phyloP scores from a whole-genome alignment of 2,888 invertebrate genomes.

The Polyommatus iphigenia region DNA sequence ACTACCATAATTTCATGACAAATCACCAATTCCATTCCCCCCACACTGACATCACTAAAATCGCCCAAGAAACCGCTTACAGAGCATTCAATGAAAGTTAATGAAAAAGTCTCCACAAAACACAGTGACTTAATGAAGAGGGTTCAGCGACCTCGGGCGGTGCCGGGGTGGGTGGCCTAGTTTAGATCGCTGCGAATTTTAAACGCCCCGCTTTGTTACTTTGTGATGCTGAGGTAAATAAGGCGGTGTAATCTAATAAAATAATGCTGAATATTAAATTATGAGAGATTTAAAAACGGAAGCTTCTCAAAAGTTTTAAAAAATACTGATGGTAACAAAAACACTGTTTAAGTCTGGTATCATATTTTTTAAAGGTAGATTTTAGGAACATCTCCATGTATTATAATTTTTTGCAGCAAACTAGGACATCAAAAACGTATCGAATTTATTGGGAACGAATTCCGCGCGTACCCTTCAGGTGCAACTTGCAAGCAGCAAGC shows the following conservation, averaged over 20 bases:
- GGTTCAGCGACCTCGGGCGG: conserved; percentile 20
- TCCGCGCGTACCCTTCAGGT: too few species aligned
- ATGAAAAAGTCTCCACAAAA: conserved; percentile 21
- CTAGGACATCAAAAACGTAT: too few species aligned
- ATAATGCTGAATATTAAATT: background rate
- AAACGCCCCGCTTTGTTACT: background rate
- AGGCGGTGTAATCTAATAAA: background rate
- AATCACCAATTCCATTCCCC: background rate
- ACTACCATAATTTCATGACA: too few species aligned
- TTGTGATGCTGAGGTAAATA: conserved; percentile 3
- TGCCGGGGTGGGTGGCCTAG: conserved; percentile 18
- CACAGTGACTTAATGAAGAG: conserved; percentile 21
- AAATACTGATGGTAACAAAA: too few species aligned
- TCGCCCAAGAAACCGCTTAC: background rate
- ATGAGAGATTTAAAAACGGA: background rate
- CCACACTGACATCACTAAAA: background rate
- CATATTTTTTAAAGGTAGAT: too few species aligned
- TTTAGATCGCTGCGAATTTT: conserved; percentile 12
- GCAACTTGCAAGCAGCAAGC: too few species aligned
- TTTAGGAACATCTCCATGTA: too few species aligned
- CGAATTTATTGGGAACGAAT: too few species aligned
- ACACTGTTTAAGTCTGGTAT: too few species aligned
- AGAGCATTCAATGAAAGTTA: conserved; percentile 3
- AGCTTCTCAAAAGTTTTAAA: too few species aligned
- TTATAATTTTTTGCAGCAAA: too few species aligned